Conservation (phyloP, 1,140 invertebrate genomes). For the Drosophila parabipectinata region DNA sequence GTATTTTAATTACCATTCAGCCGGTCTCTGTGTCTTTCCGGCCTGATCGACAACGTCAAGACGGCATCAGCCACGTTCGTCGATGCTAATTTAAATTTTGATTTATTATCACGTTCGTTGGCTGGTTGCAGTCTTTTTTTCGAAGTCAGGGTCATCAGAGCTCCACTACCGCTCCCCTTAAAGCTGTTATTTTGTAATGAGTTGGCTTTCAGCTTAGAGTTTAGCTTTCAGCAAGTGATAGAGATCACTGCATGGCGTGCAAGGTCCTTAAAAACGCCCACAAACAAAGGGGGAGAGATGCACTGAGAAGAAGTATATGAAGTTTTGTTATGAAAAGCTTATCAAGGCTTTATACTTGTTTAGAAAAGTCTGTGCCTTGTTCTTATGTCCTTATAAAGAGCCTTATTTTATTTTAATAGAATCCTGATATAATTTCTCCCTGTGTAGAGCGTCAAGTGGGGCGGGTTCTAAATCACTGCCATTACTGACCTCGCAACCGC, state of each 20-base stretch:
- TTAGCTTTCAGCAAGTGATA: neutral
- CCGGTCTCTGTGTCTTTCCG: neutral
- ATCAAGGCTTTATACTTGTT: no score
- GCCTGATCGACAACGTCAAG: conserved; percentile 17
- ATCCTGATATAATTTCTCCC: neutral
- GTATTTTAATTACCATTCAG: conserved; percentile 27
- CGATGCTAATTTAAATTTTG: conserved; percentile 49
- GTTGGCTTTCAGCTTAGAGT: neutral
- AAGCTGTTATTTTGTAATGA: neutral
- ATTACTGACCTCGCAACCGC: conserved; percentile 59
- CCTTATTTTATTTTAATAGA: no score
- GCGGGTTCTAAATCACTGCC: conserved; percentile 37
- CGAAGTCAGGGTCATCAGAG: conserved; percentile 30
- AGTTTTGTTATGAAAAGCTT: neutral
- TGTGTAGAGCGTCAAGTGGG: neutral
- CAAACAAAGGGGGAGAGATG: neutral
- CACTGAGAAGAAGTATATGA: conserved; percentile 11
- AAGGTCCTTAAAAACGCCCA: conserved; percentile 17
- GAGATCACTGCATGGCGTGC: neutral
- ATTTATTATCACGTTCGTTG: conserved; percentile 40
- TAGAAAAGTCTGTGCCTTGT: neutral
- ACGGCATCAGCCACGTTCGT: conserved; percentile 2
- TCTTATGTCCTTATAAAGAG: no score
- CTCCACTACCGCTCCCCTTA: neutral
- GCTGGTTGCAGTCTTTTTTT: conserved; percentile 14